Evolutionary conservation across 2,888 invertebrate genomes (phyloP).

Genomic region (Machimus atricapillus): DNA sequence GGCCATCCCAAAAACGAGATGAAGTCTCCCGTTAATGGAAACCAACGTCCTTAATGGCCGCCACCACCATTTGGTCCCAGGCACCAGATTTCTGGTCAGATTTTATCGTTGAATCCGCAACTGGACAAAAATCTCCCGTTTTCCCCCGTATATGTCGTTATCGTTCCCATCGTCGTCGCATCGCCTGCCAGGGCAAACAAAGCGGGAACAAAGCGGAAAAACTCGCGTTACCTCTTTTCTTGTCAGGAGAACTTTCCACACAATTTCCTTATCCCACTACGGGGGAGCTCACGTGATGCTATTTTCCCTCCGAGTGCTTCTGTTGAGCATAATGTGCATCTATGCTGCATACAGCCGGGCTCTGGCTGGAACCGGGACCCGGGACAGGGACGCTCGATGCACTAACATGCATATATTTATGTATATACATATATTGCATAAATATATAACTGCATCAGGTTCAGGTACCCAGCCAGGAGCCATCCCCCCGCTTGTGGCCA

Average conservation of each 20-base stretch:
- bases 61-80: not conserved
- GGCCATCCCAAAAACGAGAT: not conserved
- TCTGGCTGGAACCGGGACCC: not conserved
- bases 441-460: not conserved
- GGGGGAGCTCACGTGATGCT: constrained; percentile 29
- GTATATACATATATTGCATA: too few relatives aligned
- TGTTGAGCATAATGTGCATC: constrained; percentile 34
- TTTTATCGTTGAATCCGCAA: not conserved
- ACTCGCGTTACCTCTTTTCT: constrained; percentile 28
- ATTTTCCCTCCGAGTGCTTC: constrained; percentile 43
- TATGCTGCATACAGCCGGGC: constrained; percentile 28
- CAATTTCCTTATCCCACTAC: constrained; percentile 41
- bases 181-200: not conserved
- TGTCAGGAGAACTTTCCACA: constrained; percentile 39
- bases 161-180: not conserved
- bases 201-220: constrained; percentile 24
- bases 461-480: not conserved
- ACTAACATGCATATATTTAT: not conserved
- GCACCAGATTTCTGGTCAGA: not conserved
- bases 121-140: not conserved
- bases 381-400: not conserved
- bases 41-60: not conserved
- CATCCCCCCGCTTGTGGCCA: not conserved
- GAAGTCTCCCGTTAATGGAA: not conserved
- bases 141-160: not conserved